Evolutionary conservation across 2,113 vertebrate genomes (phyloP), one percentile per base, ranked within the genome.

Genomic region (Protomyctophum bolini): DNA sequence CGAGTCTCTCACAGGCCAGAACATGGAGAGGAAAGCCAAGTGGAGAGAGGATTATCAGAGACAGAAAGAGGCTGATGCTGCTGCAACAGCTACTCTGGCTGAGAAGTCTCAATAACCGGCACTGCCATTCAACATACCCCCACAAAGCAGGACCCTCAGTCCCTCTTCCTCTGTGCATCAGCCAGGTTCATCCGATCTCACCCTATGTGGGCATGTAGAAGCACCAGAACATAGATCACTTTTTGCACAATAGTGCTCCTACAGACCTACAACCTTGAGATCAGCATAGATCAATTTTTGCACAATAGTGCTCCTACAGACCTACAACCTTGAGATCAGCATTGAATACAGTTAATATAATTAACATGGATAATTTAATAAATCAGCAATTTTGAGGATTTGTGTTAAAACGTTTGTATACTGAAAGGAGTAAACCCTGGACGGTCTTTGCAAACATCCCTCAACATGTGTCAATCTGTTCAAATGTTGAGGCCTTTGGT

Each of bases 21-120:
- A 98, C 88, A 46, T 98, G 78, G 93, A 95, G 82, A 96, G 83
- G 87, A 98, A 96, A 86, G 95, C 95, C 46, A 92, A 58, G 6
- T 92, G 83, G 93, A 94, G 66, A 87, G 91, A 93, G 52, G 92
- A 91, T 9, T 1, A 49, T 0, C 70, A 68, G 33, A 84, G 15
- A 62, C 72, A 80, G 29, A 54, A 2, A 12, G 63, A 75, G 41
- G 69, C 67, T 14, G 72, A 50, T 7, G 57, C 72, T 0, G 1
- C 10, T 2, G 57, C 60, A 1, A 8, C 15, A 10, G 14, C 51
- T n/a, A 29, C 67, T 6, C 10, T 82, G 28, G 14, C 81, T 28
- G 73, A 61, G 15, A 92, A 93, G 69, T 7, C 88, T 28, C 87
- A 91, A 73, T 94, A 76, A 92, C 14, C 66, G 9, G 63, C 5